Evolutionary conservation across 2,797 vertebrate species (phyloP), one percentile per base, ranked within the genome.

Genomic region (Scleropages formosus): DNA sequence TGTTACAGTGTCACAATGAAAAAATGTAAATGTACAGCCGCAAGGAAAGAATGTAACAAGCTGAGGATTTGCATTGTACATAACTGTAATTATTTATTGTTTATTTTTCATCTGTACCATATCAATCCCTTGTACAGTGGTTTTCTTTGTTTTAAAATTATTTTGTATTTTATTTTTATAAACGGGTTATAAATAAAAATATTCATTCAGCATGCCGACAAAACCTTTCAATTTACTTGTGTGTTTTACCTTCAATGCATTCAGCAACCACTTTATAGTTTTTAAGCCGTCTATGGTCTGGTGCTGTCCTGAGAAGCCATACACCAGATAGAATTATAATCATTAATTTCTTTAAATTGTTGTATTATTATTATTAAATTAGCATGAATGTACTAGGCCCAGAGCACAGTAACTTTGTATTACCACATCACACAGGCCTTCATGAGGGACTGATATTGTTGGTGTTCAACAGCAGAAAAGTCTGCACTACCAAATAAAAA

Each of bases 161-260:
- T 98, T 98, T 98, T 98, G 92, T 98, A 98, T 98, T 98, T 98
- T 98, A 98, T 98, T 98, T 98, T 98, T 98, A 97, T 98, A 98
- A 97, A 95, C 94, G 93, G 95, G 94, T 95, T 94, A 93, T 93
- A 92, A 98, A 98, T 97, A 97, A 98, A 72, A 98, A 96, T 94
- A 95, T 90, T 95, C 93, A 96, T 97, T 95, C 92, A 91, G 96
- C 96, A 97, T 98, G 96, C 94, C 92, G 92, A 93, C 85, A 90
- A 76, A 76, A 76, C 64, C 24, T 72, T 68, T 56, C 62, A 46
- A 73, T 75, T 60, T 58, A 59, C 56, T 72, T 9, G 26, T 59
- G 67, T 78, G 56, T 26, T 66, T 15, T 24, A 51, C 47, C 22
- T 69, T 53, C 11, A 39, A 26, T 24, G 53, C 51, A 60, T 47